These are phyloP conservation scores for Idaea biselata DNA, from an alignment of 2,888 invertebrate species.

Conservation along the genomic window DNA sequence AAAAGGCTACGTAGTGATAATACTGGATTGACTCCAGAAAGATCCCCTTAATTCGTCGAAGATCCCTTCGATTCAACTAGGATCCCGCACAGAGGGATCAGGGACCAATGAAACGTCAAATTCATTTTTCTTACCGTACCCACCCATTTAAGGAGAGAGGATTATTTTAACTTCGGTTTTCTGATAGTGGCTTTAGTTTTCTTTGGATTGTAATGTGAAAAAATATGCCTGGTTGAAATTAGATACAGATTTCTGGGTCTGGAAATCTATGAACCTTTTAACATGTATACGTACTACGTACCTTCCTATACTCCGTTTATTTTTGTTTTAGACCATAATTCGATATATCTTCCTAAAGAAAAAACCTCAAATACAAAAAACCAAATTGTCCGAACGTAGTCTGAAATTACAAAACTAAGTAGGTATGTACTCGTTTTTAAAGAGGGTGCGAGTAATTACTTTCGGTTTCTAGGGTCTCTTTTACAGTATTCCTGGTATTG, in stretches of 20 bases:
- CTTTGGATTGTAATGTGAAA: not conserved
- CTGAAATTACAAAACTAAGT: too few relatives aligned
- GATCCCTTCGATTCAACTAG: not conserved
- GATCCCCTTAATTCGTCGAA: not conserved
- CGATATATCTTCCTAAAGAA: too few relatives aligned
- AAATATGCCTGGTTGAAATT: not conserved
- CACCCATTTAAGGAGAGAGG: constrained; percentile 11
- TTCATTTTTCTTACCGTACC: constrained; percentile 34
- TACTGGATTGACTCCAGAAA: not conserved
- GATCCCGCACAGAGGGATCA: constrained; percentile 33
- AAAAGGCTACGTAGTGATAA: not conserved
- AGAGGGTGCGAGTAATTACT: too few relatives aligned
- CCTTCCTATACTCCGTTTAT: too few relatives aligned
- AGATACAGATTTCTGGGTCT: not conserved
- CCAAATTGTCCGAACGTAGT: too few relatives aligned
- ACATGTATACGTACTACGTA: too few relatives aligned
- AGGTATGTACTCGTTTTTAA: too few relatives aligned
- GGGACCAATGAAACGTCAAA: constrained; percentile 46
- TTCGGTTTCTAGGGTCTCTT: too few relatives aligned
- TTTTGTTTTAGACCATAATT: too few relatives aligned
- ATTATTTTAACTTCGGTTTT: constrained; percentile 11
- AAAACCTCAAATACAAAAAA: too few relatives aligned
- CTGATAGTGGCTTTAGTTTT: not conserved
- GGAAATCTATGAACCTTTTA: not conserved
- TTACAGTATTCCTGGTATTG: too few relatives aligned